Base-by-base conservation (phyloP, 2,888 invertebrate species). In the Priocnemis perturbator region DNA sequence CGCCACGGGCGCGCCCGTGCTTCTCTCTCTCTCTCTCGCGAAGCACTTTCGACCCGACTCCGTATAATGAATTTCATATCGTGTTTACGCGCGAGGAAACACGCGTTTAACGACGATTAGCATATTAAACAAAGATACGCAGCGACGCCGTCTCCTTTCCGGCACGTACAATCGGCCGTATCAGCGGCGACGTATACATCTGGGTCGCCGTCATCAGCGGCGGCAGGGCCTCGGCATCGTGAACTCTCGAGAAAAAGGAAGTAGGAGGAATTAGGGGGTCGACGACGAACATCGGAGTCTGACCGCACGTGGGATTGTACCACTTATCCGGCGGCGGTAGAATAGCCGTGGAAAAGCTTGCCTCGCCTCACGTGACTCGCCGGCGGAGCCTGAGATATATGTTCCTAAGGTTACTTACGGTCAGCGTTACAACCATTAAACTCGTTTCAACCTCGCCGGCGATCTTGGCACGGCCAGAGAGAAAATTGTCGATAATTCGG, bases 51-150 rank as follows among this genome's bases (percentile, higher is more conserved):
- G 23, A 60, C 58, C 53, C 65, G 59, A 62, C 63, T 59, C 48
- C 50, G 69, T 62, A 61, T 76, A 74, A 82, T 80, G 79, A 82
- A 84, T 84, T 83, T 82, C 81, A 78, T 75, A 78, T 77, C 78
- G 73, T 77, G 82, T 82, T 83, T 79, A 83, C 78, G 76, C 66
- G 52, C 70, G 60, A 64, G 71, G 64, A 77, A 75, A 84, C 78
- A 81, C 80, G 83, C 77, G 83, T 83, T 84, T 81, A 79, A 80
- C 75, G 76, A 69, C 66, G 75, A 82, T 83, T 79, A 80, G 81
- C 83, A 79, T 83, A 80, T 78, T 74, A 77, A 84, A 84, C 81
- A 79, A 81, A 81, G 71, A 55, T 65, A 66, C 65, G 62, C 17
- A 11, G 50, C 17, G 11, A 47, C 3, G 17, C 37, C 37, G 7